Evolutionary conservation across 2,113 vertebrate genomes (phyloP).

Genomic region (Scortum barcoo): DNA sequence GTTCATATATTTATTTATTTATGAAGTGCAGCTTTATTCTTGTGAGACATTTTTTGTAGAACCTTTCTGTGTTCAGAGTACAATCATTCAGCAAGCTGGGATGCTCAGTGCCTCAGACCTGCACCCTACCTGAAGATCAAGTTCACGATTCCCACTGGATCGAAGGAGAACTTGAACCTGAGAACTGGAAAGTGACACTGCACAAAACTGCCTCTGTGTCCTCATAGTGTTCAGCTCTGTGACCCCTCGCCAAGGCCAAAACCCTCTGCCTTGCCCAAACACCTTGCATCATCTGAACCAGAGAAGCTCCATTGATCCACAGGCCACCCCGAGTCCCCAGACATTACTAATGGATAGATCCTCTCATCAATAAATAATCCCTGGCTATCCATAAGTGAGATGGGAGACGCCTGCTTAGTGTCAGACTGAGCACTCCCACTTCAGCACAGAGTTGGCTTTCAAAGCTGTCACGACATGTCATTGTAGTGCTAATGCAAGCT

Average conservation of each 20-base stretch:
- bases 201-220: background rate
- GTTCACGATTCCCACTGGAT: background rate
- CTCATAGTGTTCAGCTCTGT: background rate
- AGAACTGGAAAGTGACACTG: background rate
- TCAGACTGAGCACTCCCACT: constrained; percentile 25
- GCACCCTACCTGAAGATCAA: background rate
- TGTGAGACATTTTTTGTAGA: background rate
- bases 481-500: background rate
- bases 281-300: constrained; percentile 30
- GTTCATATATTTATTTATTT: background rate
- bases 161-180: background rate
- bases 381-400: constrained; percentile 15
- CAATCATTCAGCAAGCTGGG: background rate
- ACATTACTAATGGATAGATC: constrained; percentile 62
- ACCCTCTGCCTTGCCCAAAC: background rate
- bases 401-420: background rate
- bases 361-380: constrained; percentile 71
- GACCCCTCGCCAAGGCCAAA: background rate
- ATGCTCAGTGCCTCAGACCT: background rate
- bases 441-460: constrained; percentile 1
- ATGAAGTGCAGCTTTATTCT: background rate
- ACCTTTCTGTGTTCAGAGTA: background rate
- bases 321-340: constrained; percentile 12
- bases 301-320: constrained; percentile 51
- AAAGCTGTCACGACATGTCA: constrained; percentile 17